These are phyloP conservation scores for Apis mellifera DNA, from an alignment of 1,140 invertebrate species.

Conservation along the genomic window DNA sequence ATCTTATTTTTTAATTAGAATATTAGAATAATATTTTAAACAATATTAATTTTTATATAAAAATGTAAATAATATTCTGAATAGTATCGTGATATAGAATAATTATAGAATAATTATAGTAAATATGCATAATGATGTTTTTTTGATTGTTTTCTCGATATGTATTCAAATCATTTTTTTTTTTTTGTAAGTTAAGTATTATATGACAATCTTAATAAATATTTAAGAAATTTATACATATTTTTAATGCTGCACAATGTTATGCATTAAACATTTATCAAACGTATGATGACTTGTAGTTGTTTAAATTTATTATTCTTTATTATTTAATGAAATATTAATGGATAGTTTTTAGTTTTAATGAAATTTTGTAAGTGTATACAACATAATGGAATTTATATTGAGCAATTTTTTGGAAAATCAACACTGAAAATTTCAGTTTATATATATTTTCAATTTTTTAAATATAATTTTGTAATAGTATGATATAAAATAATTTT, in stretches of 20 bases:
- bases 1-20: neutral
- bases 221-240: slow-evolving; percentile 5
- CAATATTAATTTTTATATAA: neutral
- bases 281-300: no score
- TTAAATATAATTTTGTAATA: no score
- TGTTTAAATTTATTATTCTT: no score
- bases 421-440: no score
- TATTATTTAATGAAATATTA: no score
- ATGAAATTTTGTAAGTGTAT: no score
- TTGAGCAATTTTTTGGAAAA: no score
- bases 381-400: no score
- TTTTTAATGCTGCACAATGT: slow-evolving; percentile 11
- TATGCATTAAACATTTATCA: neutral
- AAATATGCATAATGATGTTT: slow-evolving; percentile 38
- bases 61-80: neutral
- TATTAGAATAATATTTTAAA: no score
- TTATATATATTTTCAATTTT: no score
- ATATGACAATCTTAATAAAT: neutral
- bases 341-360: no score
- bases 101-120: neutral
- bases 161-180: neutral
- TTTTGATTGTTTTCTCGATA: slow-evolving; percentile 27
- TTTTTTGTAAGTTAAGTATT: neutral
- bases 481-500: no score
- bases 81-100: neutral